Evolutionary conservation across 1,140 invertebrate species (phyloP), one percentile per base, ranked within the genome.

Genomic region (Ceratosolen fusciceps): DNA sequence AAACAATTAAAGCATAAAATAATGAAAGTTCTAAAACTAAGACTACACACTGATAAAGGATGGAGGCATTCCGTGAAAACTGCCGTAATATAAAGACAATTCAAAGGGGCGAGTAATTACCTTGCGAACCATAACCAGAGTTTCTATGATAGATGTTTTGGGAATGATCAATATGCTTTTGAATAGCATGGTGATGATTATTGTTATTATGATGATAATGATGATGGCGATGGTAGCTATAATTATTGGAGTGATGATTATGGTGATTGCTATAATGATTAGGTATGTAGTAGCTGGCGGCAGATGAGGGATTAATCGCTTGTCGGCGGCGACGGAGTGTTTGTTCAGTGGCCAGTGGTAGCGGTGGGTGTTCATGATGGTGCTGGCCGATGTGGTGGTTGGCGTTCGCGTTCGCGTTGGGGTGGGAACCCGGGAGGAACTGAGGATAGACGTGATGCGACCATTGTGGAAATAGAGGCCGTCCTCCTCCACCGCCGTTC

Each of bases 401-500:
- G 86, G 89, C 91, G 91, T 90, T 89, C 85, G 88, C 87, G 86
- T 89, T 91, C 83, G 93, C 92, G 89, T 94, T 94, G 82, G 95
- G 95, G 91, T 96, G 95, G 90, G 94, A 94, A 89, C 95, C 95
- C 83, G 96, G 95, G 89, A 96, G 93, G 92, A 96, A 96, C 93
- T 96, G 96, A 83, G 96, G 95, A 90, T 96, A 96, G 85, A 96
- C 95, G 91, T 96, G 95, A 91, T 96, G 95, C 84, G 95, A 96
- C 96, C 96, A 96, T 91, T 96, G 95, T 84, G 96, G 95, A 90
- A 96, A 97, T 87, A 96, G 92, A 85, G 96, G 96, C 88, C 95
- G 92, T 81, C 90, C 90, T 88, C 88, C 89, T 90, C 89, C 89
- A 88, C 89, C 89, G 87, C 87, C 87, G 87, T 87, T 90, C 77